Percentiles rank a stretch among this genome's conserved stretches.
Conservation (phyloP, 2,113 vertebrate genomes). For the Platysteira castanea region DNA sequence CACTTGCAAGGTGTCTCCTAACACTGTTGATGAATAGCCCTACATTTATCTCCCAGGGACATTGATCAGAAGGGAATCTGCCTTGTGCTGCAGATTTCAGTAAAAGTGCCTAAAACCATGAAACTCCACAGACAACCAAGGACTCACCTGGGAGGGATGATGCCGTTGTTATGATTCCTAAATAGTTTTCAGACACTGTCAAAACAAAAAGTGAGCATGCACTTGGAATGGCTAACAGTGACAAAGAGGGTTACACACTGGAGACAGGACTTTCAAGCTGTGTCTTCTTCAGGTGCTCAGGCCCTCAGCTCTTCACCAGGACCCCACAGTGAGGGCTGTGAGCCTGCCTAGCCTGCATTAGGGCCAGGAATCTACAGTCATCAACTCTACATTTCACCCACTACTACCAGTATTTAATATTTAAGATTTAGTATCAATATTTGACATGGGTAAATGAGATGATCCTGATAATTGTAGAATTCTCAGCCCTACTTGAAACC, state of each 20-base stretch:
- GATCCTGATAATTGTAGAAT: background rate
- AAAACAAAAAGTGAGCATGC: background rate
- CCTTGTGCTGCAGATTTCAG: background rate
- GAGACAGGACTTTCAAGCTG: background rate
- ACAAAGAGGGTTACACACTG: background rate
- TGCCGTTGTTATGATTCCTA: background rate
- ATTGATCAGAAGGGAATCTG: background rate
- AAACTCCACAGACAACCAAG: background rate
- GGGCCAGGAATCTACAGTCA: background rate
- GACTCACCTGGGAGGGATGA: background rate
- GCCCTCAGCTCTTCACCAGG: background rate
- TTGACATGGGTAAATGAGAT: background rate
- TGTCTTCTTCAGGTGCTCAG: background rate
- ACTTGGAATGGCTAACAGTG: background rate
- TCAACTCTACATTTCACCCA: background rate
- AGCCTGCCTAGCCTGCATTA: background rate
- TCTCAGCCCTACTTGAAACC: background rate
- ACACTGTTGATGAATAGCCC: background rate
- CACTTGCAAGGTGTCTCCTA: background rate
- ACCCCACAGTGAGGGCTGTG: fast-evolving
- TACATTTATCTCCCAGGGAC: constrained; percentile 14
- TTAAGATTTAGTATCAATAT: background rate
- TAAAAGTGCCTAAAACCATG: background rate
- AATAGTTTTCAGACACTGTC: background rate
- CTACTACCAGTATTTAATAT: background rate